phyloP scores from a whole-genome alignment of 30 jellyfish, hydroid and myxozoan species.

The Pseudorhiza aurosa region DNA sequence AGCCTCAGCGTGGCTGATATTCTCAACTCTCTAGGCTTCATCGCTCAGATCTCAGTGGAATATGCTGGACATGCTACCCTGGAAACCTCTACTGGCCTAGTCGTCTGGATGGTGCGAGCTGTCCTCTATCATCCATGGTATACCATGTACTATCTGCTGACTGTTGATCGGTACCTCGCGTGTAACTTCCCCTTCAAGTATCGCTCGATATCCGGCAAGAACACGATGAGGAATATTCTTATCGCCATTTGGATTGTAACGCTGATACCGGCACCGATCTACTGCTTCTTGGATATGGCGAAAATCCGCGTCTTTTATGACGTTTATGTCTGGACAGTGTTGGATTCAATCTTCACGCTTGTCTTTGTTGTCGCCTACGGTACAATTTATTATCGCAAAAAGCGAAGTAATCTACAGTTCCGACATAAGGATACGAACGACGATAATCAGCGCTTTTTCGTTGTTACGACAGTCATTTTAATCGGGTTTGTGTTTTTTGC shows the following conservation, averaged over 20 bases:
- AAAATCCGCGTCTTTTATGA: conserved; percentile 28
- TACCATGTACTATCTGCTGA: conserved; percentile 16
- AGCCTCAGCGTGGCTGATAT: conserved; percentile 41
- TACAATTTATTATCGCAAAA: conserved; percentile 30
- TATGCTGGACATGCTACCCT: neutral
- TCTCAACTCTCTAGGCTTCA: conserved; percentile 15
- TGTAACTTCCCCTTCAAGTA: conserved; percentile 39
- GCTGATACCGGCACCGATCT: conserved; percentile 12
- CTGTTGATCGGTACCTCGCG: conserved; percentile 33
- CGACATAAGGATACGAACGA: conserved; percentile 35
- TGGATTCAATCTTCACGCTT: conserved; percentile 14
- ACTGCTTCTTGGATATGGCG: conserved; percentile 39
- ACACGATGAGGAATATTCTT: conserved; percentile 20
- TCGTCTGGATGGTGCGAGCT: conserved; percentile 33
- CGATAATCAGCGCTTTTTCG: conserved; percentile 26
- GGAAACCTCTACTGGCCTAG: conserved; percentile 3
- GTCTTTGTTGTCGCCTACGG: conserved; percentile 24
- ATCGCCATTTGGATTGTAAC: conserved; percentile 3
- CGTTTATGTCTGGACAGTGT: conserved; percentile 18
- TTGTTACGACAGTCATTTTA: conserved; percentile 22
- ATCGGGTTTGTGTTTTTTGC: conserved; percentile 26
- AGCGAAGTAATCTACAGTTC: conserved; percentile 18
- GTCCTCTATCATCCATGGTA: conserved; percentile 46
- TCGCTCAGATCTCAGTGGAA: conserved; percentile 5
- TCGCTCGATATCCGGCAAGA: conserved; percentile 10